These are phyloP conservation scores for Esox masquinongy DNA, from an alignment of 2,797 vertebrate species.

Conservation along the genomic window DNA sequence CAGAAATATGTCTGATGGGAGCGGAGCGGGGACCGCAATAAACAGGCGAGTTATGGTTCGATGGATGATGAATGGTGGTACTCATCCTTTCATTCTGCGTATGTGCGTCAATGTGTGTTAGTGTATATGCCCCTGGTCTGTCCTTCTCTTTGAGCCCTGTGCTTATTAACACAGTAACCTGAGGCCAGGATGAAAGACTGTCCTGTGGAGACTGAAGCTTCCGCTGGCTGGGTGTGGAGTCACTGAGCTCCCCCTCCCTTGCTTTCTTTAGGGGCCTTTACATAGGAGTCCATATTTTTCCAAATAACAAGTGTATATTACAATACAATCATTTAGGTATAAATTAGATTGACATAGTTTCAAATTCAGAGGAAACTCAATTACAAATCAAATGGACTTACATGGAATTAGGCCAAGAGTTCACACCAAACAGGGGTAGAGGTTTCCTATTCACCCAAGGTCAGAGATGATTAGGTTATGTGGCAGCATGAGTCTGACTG, in stretches of 20 bases:
- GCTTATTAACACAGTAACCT: conserved; percentile 67
- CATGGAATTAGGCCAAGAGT: conserved; percentile 53
- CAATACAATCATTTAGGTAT: conserved; percentile 62
- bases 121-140: conserved; percentile 5
- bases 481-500: conserved; percentile 46
- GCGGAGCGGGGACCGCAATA: conserved; percentile 25
- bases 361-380: conserved; percentile 66
- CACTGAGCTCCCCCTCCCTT: conserved; percentile 10
- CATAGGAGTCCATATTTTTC: conserved; percentile 49
- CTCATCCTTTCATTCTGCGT: conserved; percentile 47
- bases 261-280: conserved; percentile 47
- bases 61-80: conserved; percentile 56
- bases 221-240: conserved; percentile 40
- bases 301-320: conserved; percentile 64
- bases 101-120: neutral
- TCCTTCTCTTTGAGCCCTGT: conserved; percentile 27
- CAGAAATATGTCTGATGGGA: conserved; percentile 41
- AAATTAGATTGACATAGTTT: conserved; percentile 69
- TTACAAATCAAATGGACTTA: conserved; percentile 58
- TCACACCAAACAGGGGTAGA: conserved; percentile 58
- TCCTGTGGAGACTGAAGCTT: conserved; percentile 44
- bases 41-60: conserved; percentile 36
- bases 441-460: conserved; percentile 40
- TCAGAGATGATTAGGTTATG: conserved; percentile 56
- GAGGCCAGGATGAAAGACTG: conserved; percentile 56